Evolutionary conservation across 2,113 vertebrate genomes (phyloP), one percentile per base, ranked within the genome.

Genomic region (Urocynchramus pylzowi): DNA sequence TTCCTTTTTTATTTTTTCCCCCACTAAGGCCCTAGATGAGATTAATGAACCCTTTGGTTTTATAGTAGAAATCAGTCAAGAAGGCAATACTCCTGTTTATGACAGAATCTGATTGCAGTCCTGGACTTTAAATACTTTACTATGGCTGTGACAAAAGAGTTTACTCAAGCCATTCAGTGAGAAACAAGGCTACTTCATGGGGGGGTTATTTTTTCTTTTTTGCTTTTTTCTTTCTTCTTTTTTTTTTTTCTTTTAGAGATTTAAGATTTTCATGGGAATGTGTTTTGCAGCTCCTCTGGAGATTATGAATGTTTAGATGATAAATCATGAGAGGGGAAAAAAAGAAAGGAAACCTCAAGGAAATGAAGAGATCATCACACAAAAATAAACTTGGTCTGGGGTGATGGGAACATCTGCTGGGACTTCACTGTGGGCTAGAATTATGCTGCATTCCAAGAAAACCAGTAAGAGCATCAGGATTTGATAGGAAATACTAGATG

Each of bases 321-420:
- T 45, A 57, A 76, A 64, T 86, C 59, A 85, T 80, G 50, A 74
- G 69, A 60, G 47, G 35, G 50, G 13, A 16, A 28, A 65, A 92
- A 92, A 92, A 80, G 74, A 76, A 90, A 79, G 71, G 57, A 95
- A 96, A 93, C 87, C 81, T 95, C 86, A 93, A 88, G 68, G 12
- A 86, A 94, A 52, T 45, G 24, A 82, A 93, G 63, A 97, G 57
- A 71, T 67, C 60, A 88, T 47, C 13, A 67, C 31, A 27, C 39
- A 83, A 90, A 91, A 96, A 56, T 31, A 93, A 95, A 92, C 42
- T 88, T 49, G 9, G 28, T 60, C 84, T 84, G 71, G 56, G 54
- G 23, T 53, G 76, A 89, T 79, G 80, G 94, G 89, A 96, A 96
- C 41, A 18, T 91, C 69, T 75, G 28, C 44, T 68, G 49, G 24